Evolutionary conservation across 2,888 invertebrate genomes (phyloP), one percentile per base, ranked within the genome.

Genomic region (Axea sp.): DNA sequence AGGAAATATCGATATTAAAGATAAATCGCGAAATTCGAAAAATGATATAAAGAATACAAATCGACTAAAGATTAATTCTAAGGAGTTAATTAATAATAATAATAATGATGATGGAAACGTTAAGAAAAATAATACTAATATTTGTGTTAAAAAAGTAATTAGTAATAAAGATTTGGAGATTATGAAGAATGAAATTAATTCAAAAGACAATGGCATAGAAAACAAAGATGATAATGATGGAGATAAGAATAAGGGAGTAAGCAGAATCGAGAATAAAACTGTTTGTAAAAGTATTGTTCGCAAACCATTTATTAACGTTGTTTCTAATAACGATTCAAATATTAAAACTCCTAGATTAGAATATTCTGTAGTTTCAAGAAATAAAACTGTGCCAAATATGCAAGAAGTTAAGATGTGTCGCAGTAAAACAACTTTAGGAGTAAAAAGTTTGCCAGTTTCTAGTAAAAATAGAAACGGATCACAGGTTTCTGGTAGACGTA

Each of bases 311-410:
- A 39, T 67, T 12, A 77, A 49, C 55, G 30, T 33, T 14, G 59
- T 43, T 12, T 11, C 47, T 0, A 77, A 64, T 47, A 78, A 76
- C 47, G 57, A 2, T 3, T 11, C 43, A 0, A 75, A 68, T 47
- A 11, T 64, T 6, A 79, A 62, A 55, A 45, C 80, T 15, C 69
- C 78, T 7, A 82, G 84, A 47, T 85, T 87, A 9, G 88, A 89
- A 3, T 89, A 90, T 80, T 88, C 90, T 0, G 87, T 88, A 0
- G 88, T 90, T 24, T 88, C 89, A 0, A 86, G 87, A 77, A 87
- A 76, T 49, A 84, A 78, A 47, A 24, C 51, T 12, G 43, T 76
- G 5, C 57, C 68, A 24, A 76, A 30, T 57, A 30, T 49, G 1
- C 19, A 53, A 0, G 84, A 86, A 57, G 74, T 80, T 11, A 83